A percentile compares a stretch with the other conserved stretches of the same genome.
Conservation (phyloP, 1,140 invertebrate genomes). For the Penaeus japonicus region DNA sequence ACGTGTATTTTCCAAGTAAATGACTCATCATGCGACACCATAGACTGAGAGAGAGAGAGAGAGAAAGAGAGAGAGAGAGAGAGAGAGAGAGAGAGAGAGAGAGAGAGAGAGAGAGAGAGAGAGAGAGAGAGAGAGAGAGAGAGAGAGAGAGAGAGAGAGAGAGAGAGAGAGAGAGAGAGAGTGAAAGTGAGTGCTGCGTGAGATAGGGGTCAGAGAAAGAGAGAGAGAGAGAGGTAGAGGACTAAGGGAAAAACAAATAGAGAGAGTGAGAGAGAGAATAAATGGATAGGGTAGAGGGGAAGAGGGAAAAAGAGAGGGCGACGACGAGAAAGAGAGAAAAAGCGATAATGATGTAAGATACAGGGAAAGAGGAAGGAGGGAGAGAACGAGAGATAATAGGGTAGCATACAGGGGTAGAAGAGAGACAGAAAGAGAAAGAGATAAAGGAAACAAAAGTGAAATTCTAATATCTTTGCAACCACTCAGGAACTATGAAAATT, state of each 20-base stretch:
- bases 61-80: slow-evolving; percentile 26
- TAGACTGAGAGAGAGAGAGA: background rate
- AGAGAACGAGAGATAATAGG: background rate
- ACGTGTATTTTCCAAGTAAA: too few species aligned
- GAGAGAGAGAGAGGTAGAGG: background rate
- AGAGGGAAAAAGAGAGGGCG: background rate
- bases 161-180: background rate
- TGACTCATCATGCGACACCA: background rate
- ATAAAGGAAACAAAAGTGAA: too few species aligned
- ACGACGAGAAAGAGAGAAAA: background rate
- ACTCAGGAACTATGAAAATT: too few species aligned
- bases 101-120: slow-evolving; percentile 14
- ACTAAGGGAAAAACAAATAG: background rate
- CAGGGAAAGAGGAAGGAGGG: background rate
- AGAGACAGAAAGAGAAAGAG: too few species aligned
- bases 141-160: background rate
- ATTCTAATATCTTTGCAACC: too few species aligned
- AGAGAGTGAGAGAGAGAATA: background rate
- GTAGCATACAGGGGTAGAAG: background rate
- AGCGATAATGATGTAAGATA: background rate
- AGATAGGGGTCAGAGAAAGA: slow-evolving; percentile 7
- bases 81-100: slow-evolving; percentile 19
- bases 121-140: slow-evolving; percentile 27
- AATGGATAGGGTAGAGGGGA: slow-evolving; percentile 3
- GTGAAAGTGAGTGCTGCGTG: background rate